Conservation (phyloP, 1,140 invertebrate species). For the Pogonomyrmex barbatus region DNA sequence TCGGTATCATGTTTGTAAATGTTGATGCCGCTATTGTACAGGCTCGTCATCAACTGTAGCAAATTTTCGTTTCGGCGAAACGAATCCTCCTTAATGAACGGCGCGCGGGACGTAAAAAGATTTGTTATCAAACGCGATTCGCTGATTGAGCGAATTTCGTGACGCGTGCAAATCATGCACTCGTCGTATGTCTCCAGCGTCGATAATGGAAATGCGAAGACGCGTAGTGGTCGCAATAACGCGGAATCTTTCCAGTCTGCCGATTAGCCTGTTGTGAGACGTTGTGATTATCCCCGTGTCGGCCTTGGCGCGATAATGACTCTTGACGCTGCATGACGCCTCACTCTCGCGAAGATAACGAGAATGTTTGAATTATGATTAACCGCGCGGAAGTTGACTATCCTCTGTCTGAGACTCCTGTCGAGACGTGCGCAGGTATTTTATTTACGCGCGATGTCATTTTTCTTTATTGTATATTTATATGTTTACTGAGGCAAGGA, state of each 20-base stretch:
- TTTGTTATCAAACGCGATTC: constrained; percentile 7
- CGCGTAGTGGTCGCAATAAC: constrained; percentile 3
- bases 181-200: neutral
- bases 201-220: constrained; percentile 19
- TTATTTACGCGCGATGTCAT: too few species aligned
- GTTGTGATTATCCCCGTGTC: neutral
- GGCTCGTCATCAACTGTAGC: neutral
- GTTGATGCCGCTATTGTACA: neutral
- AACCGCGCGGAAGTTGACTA: constrained; percentile 21
- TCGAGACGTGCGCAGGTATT: too few species aligned
- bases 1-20: neutral
- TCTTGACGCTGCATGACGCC: constrained; percentile 14
- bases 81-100: neutral
- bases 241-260: constrained; percentile 8
- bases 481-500: neutral
- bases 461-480: neutral
- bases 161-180: constrained; percentile 20
- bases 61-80: neutral
- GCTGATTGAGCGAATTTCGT: neutral
- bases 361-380: constrained; percentile 39
- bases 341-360: constrained; percentile 32
- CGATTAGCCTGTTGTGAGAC: constrained; percentile 20
- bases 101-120: too few species aligned
- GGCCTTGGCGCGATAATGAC: constrained; percentile 54
- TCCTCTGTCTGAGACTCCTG: neutral